These are phyloP conservation scores for Salvelinus namaycush DNA, from an alignment of 2,113 vertebrate genomes.

Conservation along the genomic window DNA sequence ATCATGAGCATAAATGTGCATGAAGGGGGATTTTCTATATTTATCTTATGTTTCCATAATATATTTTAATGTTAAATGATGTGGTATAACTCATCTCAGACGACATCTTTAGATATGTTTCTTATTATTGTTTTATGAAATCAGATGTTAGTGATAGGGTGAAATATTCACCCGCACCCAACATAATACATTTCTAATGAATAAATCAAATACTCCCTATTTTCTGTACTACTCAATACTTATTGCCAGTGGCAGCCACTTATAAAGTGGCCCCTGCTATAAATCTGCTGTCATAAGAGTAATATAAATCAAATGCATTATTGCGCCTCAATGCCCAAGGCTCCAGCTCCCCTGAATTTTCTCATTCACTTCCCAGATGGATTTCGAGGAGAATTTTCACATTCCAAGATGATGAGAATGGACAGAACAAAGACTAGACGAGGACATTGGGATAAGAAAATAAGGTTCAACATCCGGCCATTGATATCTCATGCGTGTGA, in stretches of 20 bases:
- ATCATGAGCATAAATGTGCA: too few relatives aligned
- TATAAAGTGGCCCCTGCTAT: slow-evolving; percentile 48
- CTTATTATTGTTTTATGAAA: not conserved
- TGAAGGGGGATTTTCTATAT: too few relatives aligned
- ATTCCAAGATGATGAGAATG: slow-evolving; percentile 42
- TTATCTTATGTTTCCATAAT: not conserved
- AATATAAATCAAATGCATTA: slow-evolving; percentile 71
- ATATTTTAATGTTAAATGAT: not conserved
- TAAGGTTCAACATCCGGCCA: not conserved
- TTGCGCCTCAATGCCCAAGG: slow-evolving; percentile 62
- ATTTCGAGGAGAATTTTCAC: slow-evolving; percentile 32
- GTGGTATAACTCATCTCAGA: not conserved
- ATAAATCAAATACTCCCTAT: slow-evolving; percentile 63
- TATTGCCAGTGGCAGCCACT: slow-evolving; percentile 60
- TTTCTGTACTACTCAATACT: slow-evolving; percentile 55
- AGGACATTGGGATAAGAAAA: not conserved
- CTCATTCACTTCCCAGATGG: slow-evolving; percentile 19
- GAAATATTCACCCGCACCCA: slow-evolving; percentile 30
- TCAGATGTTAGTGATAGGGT: slow-evolving; percentile 11
- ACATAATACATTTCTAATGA: slow-evolving; percentile 61
- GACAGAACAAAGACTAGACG: slow-evolving; percentile 27
- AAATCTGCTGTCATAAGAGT: slow-evolving; percentile 66
- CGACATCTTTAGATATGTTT: not conserved
- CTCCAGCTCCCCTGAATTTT: slow-evolving; percentile 22
- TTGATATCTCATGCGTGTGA: not conserved